Base-by-base conservation (phyloP, 2,888 invertebrate genomes). In the Drosophila leonis region DNA sequence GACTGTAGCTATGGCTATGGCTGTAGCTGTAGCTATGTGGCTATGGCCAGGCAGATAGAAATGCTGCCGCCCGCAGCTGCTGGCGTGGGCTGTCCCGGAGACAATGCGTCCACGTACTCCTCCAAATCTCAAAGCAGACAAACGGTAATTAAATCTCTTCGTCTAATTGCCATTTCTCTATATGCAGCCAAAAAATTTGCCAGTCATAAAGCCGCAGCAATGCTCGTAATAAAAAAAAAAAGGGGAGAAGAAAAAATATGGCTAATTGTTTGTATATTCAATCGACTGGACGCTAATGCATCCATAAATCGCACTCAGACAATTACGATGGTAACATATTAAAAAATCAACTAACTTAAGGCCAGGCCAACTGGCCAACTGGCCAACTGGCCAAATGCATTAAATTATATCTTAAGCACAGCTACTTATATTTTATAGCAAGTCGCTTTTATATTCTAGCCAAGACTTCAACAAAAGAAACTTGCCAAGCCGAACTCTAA, bases 91-190 rank as follows among this genome's bases (percentile, higher is more conserved):
- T 10, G 46, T 56, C 56, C 46, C 42, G 55, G 42, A 61, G 48
- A 69, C 70, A 70, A 70, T 70, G 48, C 61, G 61, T 46, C 56
- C 62, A 54, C 70, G 31, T 51, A 20, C 59, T 74, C 44, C 46
- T 18, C 59, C 49, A 35, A 31, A 63, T 56, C 51, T 37, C 29
- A 29, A 37, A 20, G 12, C 42, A 31, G 39, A 41, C 24, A 33
- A 51, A 12, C 29, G 49, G 76, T 76, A 86, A 88, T 86, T 86
- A 88, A 88, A 83, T 70, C 75, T 71, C 48, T 75, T 61, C 59
- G 63, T 41, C 86, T 88, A 75, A 88, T 88, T 84, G 78, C 76
- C 75, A 76, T 82, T 84, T 74, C 72, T 66, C 70, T 78, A 71
- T 67, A 69, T 59, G 42, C 71, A 71, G 66, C 78, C 72, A 79